Evolutionary conservation across 2,113 vertebrate species (phyloP).

Genomic region (Mormoops blainvillei): DNA sequence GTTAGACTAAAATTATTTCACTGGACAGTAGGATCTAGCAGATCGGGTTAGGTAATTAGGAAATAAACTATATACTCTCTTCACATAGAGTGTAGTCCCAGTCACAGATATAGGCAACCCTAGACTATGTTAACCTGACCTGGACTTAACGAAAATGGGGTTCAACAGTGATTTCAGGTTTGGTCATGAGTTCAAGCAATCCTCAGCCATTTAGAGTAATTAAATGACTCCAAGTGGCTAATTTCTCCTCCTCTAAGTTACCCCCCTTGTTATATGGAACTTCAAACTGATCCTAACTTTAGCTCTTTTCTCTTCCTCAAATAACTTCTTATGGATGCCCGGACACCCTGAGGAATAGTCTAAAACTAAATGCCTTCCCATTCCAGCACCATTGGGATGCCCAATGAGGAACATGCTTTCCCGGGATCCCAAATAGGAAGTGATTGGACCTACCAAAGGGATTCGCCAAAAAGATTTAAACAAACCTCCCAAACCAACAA

Average conservation of each 20-base stretch:
- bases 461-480: not conserved
- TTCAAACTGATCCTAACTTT: not conserved
- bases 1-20: not conserved
- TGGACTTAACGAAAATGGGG: not conserved
- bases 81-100: not conserved
- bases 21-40: not conserved
- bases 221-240: not conserved
- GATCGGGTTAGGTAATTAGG: not conserved
- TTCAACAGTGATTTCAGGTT: not conserved
- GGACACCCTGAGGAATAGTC: not conserved
- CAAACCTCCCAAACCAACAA: not conserved
- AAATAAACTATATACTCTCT: not conserved
- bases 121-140: not conserved
- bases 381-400: not conserved
- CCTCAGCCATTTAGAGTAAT: not conserved
- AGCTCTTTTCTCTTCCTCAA: not conserved
- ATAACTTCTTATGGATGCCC: not conserved
- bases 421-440: not conserved
- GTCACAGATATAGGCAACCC: not conserved
- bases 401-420: not conserved
- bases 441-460: not conserved
- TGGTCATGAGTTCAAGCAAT: not conserved
- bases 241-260: not conserved
- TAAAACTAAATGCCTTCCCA: not conserved
- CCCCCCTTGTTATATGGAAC: not conserved